Percentiles rank a stretch among this genome's conserved stretches.
Conservation (phyloP, 1,140 invertebrate genomes). For the Reticulitermes speratus region DNA sequence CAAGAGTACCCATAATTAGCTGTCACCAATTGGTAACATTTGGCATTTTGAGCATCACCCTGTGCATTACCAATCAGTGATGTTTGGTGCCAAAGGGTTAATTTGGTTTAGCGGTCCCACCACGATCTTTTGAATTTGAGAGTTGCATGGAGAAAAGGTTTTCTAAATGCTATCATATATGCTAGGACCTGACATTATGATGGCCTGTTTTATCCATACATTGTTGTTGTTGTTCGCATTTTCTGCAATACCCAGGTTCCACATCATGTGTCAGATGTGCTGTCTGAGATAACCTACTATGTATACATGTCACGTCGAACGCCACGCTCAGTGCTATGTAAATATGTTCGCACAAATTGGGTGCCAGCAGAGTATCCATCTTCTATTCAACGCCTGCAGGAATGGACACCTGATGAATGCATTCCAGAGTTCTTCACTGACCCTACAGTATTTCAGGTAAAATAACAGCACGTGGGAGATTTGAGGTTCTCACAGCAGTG, state of each 20-base stretch:
- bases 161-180: too few relatives aligned
- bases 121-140: too few relatives aligned
- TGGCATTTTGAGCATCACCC: too few relatives aligned
- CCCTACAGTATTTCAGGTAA: constrained; percentile 80
- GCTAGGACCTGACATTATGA: too few relatives aligned
- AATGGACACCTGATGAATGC: constrained; percentile 98
- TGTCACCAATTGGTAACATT: too few relatives aligned
- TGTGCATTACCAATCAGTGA: too few relatives aligned
- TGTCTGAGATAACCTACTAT: constrained; percentile 97
- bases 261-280: constrained; percentile 93
- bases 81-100: too few relatives aligned
- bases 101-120: too few relatives aligned
- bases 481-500: background rate
- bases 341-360: constrained; percentile 88
- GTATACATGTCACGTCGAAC: constrained; percentile 90
- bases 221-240: background rate
- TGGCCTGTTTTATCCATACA: too few relatives aligned
- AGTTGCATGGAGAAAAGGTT: too few relatives aligned
- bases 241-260: constrained; percentile 55
- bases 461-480: background rate
- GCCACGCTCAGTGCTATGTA: constrained; percentile 81
- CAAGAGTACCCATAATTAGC: too few relatives aligned
- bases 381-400: constrained; percentile 85
- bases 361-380: constrained; percentile 95
- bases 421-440: constrained; percentile 95